Base-by-base conservation (phyloP, 53 echinoderm and acorn worm species). In the Antedon mediterranea region DNA sequence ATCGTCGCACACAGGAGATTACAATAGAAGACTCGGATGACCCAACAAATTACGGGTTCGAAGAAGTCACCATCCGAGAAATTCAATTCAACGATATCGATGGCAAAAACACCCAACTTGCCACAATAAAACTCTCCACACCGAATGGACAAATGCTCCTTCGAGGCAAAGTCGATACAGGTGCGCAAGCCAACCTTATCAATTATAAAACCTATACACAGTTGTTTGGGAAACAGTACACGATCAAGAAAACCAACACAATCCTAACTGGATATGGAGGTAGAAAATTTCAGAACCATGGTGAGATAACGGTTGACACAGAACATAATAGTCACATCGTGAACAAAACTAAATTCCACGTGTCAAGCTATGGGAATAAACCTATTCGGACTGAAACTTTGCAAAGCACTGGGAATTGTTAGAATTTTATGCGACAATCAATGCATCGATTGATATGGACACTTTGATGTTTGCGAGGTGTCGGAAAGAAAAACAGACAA, bases 131-230 rank as follows among this genome's bases (percentile, higher is more conserved):
- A 57, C 9, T 18, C 2, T 23, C 23, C 7, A 6, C 7, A 26
- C 23, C 7, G 1, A 57, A 57, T 18, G 20, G 57, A 11, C 5
- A 41, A 13, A 18, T 42, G 11, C 32, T 33, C 32, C 75, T 75
- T 29, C 11, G 43, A 43, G 75, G 43, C 30, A 41, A 75, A 75
- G 75, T 81, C 28, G 75, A 81, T 43, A 81, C 81, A 29, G 81
- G 81, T 3, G 81, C 75, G 28, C n/a, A n/a, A n/a, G n/a, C n/a
- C n/a, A n/a, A n/a, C n/a, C n/a, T n/a, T n/a, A n/a, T n/a, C n/a
- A n/a, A n/a, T n/a, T n/a, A n/a, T n/a, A n/a, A n/a, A n/a, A n/a
- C n/a, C n/a, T n/a, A n/a, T n/a, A n/a, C n/a, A n/a, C n/a, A n/a
- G n/a, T n/a, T n/a, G n/a, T n/a, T n/a, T 13, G 75, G 30, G 75